phyloP scores from a whole-genome alignment of 35 echinoderm and acorn worm genomes.

The Apostichopus californicus region DNA sequence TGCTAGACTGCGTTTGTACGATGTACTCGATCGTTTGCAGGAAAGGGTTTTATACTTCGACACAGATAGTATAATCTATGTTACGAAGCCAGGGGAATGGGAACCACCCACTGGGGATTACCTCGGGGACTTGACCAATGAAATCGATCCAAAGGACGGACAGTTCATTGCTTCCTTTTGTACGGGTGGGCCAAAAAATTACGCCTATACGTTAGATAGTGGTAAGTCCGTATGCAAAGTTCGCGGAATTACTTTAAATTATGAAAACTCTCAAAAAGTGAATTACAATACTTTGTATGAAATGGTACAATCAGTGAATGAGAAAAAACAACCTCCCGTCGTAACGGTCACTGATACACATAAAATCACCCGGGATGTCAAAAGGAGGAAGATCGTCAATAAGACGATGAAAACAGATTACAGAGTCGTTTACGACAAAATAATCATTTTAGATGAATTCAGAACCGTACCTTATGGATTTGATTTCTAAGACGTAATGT shows the following conservation, averaged over 20 bases:
- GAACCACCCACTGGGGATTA: not conserved
- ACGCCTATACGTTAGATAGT: slow-evolving; percentile 62
- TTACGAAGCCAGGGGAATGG: slow-evolving; percentile 1
- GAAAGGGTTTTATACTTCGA: slow-evolving; percentile 13
- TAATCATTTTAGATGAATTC: slow-evolving; percentile 50
- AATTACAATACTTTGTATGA: slow-evolving; percentile 60
- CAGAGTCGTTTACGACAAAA: slow-evolving; percentile 74
- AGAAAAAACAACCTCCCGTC: not conserved
- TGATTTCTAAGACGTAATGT: not conserved
- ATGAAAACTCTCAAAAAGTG: slow-evolving; percentile 38
- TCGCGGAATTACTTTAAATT: slow-evolving; percentile 76
- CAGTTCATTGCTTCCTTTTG: not conserved
- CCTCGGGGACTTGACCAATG: not conserved
- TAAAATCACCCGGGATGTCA: slow-evolving; percentile 61
- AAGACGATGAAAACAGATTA: slow-evolving; percentile 66
- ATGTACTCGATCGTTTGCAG: not conserved
- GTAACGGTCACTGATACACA: slow-evolving; percentile 47
- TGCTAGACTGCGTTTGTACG: slow-evolving; percentile 70
- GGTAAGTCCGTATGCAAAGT: slow-evolving; percentile 69
- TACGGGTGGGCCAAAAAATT: slow-evolving; percentile 62
- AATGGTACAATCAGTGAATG: slow-evolving; percentile 56
- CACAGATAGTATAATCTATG: slow-evolving; percentile 61
- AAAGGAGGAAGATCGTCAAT: slow-evolving; percentile 42
- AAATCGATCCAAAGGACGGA: not conserved
- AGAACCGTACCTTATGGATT: slow-evolving; percentile 69